phyloP scores from a whole-genome alignment of 1,140 invertebrate species.

The Trachymyrmex septentrionalis region DNA sequence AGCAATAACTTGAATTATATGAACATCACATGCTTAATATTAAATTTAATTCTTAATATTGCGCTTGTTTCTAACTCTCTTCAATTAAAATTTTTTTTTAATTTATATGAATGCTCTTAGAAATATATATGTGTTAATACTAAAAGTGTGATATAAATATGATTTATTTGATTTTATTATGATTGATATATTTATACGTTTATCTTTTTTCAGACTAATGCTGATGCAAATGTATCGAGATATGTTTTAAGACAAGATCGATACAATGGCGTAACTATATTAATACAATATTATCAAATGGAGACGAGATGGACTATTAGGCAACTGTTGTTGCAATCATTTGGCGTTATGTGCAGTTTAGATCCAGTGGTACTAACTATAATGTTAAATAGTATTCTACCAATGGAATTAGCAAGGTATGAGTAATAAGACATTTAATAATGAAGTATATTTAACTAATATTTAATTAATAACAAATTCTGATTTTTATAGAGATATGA shows the following conservation, averaged over 20 bases:
- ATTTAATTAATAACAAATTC: constrained; percentile 34
- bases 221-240: constrained; percentile 93
- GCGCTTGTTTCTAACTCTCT: background rate
- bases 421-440: background rate
- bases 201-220: constrained; percentile 90
- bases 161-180: constrained; percentile 1
- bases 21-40: constrained; percentile 17
- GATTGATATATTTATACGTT: constrained; percentile 10
- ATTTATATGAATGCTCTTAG: background rate
- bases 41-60: constrained; percentile 40
- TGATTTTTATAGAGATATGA: constrained; percentile 88
- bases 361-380: constrained; percentile 93
- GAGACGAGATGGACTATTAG: constrained; percentile 94
- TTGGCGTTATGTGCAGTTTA: constrained; percentile 94
- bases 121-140: background rate
- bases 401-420: constrained; percentile 93
- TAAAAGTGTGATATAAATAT: constrained; percentile 34
- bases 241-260: constrained; percentile 92
- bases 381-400: constrained; percentile 94
- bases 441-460: background rate
- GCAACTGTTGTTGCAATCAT: constrained; percentile 93
- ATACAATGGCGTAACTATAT: constrained; percentile 91
- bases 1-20: background rate
- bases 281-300: constrained; percentile 97
- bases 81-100: background rate